Percentiles rank a stretch among this genome's conserved stretches.
phyloP scores from a whole-genome alignment of 1,140 invertebrate genomes.

The Zaprionus africanus region DNA sequence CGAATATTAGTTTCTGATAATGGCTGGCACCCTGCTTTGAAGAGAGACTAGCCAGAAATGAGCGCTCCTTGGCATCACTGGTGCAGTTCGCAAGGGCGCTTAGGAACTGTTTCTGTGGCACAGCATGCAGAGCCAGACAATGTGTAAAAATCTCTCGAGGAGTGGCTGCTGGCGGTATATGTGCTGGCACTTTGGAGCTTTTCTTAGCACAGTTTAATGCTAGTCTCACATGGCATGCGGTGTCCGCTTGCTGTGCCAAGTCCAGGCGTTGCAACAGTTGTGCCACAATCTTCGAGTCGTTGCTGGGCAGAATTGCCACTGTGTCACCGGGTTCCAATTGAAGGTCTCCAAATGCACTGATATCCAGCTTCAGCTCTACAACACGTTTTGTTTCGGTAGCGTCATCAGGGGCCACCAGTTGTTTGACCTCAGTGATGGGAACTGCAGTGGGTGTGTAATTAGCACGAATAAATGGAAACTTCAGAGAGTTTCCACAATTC shows the following conservation, averaged over 20 bases:
- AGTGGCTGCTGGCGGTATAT: constrained; percentile 77
- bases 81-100: constrained; percentile 58
- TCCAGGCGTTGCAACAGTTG: constrained; percentile 50
- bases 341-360: neutral
- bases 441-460: constrained; percentile 23
- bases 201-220: constrained; percentile 58
- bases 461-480: constrained; percentile 61
- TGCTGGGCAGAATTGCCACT: constrained; percentile 65
- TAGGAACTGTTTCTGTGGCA: constrained; percentile 84
- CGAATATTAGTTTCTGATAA: constrained; percentile 67
- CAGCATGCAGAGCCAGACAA: constrained; percentile 75
- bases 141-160: constrained; percentile 77
- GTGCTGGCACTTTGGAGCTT: constrained; percentile 69
- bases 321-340: constrained; percentile 72
- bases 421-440: constrained; percentile 31
- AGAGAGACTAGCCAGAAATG: constrained; percentile 61
- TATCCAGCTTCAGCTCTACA: constrained; percentile 60
- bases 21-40: constrained; percentile 65
- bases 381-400: constrained; percentile 55
- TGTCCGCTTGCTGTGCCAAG: constrained; percentile 50
- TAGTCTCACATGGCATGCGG: constrained; percentile 40
- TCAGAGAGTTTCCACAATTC: constrained; percentile 44
- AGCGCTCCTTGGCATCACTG: constrained; percentile 42
- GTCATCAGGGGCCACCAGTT: constrained; percentile 49
- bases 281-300: constrained; percentile 41